Percentiles rank a stretch among this genome's conserved stretches.
phyloP scores from a whole-genome alignment of 1,140 invertebrate species.

The Eufriesea mexicana region DNA sequence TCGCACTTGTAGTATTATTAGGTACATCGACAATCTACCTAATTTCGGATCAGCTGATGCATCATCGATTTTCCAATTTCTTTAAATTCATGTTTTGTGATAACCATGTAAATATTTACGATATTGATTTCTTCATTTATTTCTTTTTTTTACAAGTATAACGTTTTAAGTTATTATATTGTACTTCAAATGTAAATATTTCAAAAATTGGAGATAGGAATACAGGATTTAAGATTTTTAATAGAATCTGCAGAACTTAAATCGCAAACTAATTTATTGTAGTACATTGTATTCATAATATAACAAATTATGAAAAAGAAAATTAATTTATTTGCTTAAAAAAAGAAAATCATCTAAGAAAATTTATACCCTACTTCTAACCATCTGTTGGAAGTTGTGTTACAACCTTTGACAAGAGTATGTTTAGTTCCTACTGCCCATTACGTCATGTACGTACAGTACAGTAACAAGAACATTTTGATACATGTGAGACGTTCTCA shows the following conservation, averaged over 20 bases:
- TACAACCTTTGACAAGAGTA: constrained; percentile 55
- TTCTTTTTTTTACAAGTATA: neutral
- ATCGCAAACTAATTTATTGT: constrained; percentile 42
- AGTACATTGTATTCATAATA: constrained; percentile 5
- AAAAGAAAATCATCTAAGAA: too few relatives aligned
- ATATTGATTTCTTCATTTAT: neutral
- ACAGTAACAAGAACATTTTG: constrained; percentile 23
- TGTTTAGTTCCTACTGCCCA: constrained; percentile 14
- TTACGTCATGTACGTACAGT: neutral
- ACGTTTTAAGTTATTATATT: neutral
- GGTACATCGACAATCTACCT: neutral
- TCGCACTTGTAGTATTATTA: neutral
- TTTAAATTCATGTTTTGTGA: neutral
- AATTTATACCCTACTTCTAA: neutral
- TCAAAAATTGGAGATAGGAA: neutral
- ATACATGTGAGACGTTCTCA: neutral
- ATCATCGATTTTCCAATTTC: neutral
- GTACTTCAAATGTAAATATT: too few relatives aligned
- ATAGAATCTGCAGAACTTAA: neutral
- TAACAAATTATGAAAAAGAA: constrained; percentile 50
- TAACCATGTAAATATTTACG: neutral
- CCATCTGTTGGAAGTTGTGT: constrained; percentile 10
- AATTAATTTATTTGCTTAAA: neutral
- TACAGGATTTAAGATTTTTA: neutral
- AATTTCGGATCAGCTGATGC: neutral